A percentile compares a stretch with the other conserved stretches of the same genome.
phyloP scores from a whole-genome alignment of 2,888 invertebrate species.

The Synanthedon formicaeformis region DNA sequence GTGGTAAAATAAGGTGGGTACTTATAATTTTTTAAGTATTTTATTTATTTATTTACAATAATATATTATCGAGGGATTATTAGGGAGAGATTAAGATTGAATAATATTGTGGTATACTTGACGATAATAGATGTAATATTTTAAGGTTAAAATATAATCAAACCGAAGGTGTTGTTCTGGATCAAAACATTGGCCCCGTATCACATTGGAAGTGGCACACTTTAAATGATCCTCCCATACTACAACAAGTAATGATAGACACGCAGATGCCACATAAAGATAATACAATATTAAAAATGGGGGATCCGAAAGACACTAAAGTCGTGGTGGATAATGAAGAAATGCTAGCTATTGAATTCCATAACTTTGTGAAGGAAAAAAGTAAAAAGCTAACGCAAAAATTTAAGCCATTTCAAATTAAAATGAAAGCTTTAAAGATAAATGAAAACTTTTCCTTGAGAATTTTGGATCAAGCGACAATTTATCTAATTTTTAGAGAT shows the following conservation, averaged over 20 bases:
- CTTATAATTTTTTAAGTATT: no score
- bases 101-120: not conserved
- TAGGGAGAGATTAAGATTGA: not conserved
- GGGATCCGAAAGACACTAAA: conserved; percentile 17
- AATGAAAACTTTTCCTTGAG: conserved; percentile 53
- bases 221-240: conserved; percentile 53
- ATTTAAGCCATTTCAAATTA: conserved; percentile 58
- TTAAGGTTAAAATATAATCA: conserved; percentile 57
- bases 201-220: conserved; percentile 63
- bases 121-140: conserved; percentile 5
- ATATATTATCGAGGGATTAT: not conserved
- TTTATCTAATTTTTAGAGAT: conserved; percentile 50
- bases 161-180: conserved; percentile 57
- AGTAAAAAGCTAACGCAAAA: conserved; percentile 44
- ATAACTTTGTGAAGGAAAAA: conserved; percentile 57
- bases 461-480: conserved; percentile 50
- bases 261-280: conserved; percentile 53
- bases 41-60: no score
- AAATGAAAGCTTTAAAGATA: conserved; percentile 60
- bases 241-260: conserved; percentile 62
- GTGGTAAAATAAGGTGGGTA: conserved; percentile 49
- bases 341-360: conserved; percentile 57
- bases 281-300: conserved; percentile 38
- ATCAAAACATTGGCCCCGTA: conserved; percentile 46
- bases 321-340: conserved; percentile 41